Base-by-base conservation (phyloP, 2,113 vertebrate species). In the Gadus macrocephalus region DNA sequence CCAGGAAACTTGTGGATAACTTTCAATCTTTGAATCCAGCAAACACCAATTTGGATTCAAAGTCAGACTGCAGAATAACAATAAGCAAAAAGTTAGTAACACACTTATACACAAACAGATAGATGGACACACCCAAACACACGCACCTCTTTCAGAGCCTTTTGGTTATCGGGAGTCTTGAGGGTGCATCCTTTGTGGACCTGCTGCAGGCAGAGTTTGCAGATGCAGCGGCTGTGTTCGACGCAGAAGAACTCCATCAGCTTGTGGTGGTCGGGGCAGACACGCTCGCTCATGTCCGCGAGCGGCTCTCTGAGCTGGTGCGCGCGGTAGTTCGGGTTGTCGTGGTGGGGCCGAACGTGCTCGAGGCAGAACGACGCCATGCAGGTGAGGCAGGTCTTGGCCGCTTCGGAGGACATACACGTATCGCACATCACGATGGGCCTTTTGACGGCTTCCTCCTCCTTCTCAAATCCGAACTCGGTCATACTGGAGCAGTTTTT, bases 381-480 rank as follows among this genome's bases (percentile, higher is more conserved):
- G 88, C 97, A 99, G 81, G 95, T 96, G 60, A 96, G 91, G 82
- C 96, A 98, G 16, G 96, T 98, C 79, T 91, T 89, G 65, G 67
- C 66, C 0, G 96, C 97, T 0, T 77, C 56, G 0, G 70, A 35
- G 31, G 31, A 78, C 89, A 71, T 87, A 72, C 97, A 98, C 2
- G 89, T 86, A 66, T 98, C 96, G 15, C 96, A 98, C 25, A 71
- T 55, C 0, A 91, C 49, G 19, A 49, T 35, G 6, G 31, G 6
- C 31, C 5, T 7, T 35, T 35, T 35, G 15, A 14, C 5, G n/a
- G 3, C 55, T 5, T 16, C n/a, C 4, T 58, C 55, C n/a, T n/a
- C 16, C 7, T 58, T 15, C 55, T 56, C 55, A 4, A 35, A 35
- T 1, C 31, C 6, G 31, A 7, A 3, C 31, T 35, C 31, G 31